phyloP scores from a whole-genome alignment of 2,888 invertebrate species.

The Mesorhabditis spiculigera region DNA sequence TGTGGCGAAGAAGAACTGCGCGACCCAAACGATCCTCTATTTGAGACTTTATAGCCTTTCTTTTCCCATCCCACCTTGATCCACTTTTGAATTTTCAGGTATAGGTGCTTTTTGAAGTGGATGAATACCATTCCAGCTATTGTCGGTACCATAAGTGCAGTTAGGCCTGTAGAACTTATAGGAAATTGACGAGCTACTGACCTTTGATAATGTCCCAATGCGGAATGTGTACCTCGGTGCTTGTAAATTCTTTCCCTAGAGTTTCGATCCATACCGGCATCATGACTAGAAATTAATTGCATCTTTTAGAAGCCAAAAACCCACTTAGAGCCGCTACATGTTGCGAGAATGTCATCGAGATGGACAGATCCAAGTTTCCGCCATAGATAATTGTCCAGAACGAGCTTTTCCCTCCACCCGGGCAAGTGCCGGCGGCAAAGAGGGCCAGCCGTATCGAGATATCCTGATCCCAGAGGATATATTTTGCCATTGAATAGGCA shows the following conservation, averaged over 20 bases:
- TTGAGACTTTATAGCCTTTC: too few species aligned
- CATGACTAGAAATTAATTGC: constrained; percentile 67
- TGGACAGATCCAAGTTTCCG: constrained; percentile 84
- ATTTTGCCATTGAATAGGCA: constrained; percentile 13
- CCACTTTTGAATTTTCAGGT: constrained; percentile 73
- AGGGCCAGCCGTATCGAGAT: constrained; percentile 23
- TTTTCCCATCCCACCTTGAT: constrained; percentile 69
- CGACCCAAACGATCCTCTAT: background rate
- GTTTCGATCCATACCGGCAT: constrained; percentile 89
- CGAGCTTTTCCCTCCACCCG: constrained; percentile 81
- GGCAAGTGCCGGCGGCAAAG: constrained; percentile 62
- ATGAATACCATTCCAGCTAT: constrained; percentile 61
- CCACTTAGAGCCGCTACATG: constrained; percentile 80
- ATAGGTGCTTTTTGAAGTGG: constrained; percentile 67
- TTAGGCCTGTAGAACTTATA: constrained; percentile 62
- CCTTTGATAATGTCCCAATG: constrained; percentile 61
- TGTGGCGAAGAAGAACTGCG: background rate
- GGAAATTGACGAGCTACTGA: background rate
- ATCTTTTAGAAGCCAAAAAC: constrained; percentile 21
- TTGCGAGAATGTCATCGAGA: constrained; percentile 86
- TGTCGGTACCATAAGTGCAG: constrained; percentile 76
- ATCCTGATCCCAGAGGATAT: constrained; percentile 8
- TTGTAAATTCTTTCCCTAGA: constrained; percentile 74
- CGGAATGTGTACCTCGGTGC: constrained; percentile 68
- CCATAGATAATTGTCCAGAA: constrained; percentile 86